A percentile compares a stretch with the other conserved stretches of the same genome.
Evolutionary conservation across 2,888 invertebrate species (phyloP).

Genomic region (Branchellion lobata): DNA sequence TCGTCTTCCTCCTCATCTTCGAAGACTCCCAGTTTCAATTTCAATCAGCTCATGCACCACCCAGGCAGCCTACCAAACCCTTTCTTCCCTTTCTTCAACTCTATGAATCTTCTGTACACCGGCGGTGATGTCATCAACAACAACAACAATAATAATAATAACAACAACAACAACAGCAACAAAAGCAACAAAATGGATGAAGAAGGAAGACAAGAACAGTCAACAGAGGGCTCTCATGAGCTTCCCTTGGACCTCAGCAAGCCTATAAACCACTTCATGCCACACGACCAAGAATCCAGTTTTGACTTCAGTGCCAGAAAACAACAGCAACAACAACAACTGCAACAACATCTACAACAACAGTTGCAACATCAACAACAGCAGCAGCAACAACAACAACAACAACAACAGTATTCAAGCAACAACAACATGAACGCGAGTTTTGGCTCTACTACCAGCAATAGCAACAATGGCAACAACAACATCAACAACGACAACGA

Average conservation of each 20-base stretch:
- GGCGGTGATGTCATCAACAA: slow-evolving; percentile 51
- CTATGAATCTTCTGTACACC: slow-evolving; percentile 10
- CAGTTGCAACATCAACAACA: background rate
- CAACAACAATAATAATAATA: background rate
- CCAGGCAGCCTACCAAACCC: slow-evolving; percentile 56
- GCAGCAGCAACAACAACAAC: background rate
- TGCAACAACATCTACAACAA: background rate
- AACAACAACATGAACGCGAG: slow-evolving; percentile 3
- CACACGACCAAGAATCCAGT: background rate
- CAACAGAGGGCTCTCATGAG: slow-evolving; percentile 49
- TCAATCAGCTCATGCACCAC: slow-evolving; percentile 58
- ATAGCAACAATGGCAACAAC: background rate
- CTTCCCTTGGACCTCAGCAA: slow-evolving; percentile 78
- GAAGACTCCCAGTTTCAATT: slow-evolving; percentile 52
- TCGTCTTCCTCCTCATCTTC: background rate
- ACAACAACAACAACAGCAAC: background rate
- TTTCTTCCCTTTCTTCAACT: slow-evolving; percentile 54
- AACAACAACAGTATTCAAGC: slow-evolving; percentile 14
- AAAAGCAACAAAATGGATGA: background rate
- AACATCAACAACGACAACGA: slow-evolving; percentile 21
- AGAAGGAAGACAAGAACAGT: background rate
- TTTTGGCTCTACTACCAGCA: slow-evolving; percentile 3
- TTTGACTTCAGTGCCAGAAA: slow-evolving; percentile 4
- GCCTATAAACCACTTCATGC: slow-evolving; percentile 66
- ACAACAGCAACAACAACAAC: background rate